phyloP scores from a whole-genome alignment of 2,113 vertebrate species.

The Orientallactaga bullata region DNA sequence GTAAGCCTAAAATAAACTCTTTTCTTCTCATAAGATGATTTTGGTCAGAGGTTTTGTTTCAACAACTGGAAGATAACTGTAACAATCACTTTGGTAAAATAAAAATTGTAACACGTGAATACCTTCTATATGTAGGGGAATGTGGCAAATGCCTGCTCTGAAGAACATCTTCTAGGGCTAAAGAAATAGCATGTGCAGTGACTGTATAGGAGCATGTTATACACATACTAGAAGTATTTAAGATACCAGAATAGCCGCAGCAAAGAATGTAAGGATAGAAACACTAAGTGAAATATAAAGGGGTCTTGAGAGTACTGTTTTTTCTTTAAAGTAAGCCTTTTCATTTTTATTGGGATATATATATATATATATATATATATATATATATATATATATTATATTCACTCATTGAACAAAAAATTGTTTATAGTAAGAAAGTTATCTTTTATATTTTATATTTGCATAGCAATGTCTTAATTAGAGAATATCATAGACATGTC shows the following conservation, averaged over 20 bases:
- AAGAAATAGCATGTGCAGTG: background rate
- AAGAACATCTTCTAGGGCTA: background rate
- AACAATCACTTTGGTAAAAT: background rate
- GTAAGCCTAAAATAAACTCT: too few species aligned
- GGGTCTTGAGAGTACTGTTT: too few species aligned
- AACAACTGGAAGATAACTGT: too few species aligned
- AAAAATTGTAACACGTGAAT: background rate
- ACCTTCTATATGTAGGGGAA: background rate
- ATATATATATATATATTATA: background rate
- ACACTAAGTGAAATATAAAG: too few species aligned
- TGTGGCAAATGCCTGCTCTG: background rate
- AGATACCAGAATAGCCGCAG: background rate
- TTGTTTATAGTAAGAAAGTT: background rate
- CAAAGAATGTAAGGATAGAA: background rate
- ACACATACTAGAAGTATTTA: background rate
- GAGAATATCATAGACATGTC: background rate
- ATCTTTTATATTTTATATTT: background rate
- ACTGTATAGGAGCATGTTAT: background rate
- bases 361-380: background rate
- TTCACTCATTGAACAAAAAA: background rate
- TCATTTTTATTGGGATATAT: background rate
- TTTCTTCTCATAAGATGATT: too few species aligned
- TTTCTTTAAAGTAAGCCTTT: too few species aligned
- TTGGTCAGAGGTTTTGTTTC: too few species aligned
- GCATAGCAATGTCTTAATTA: background rate